These are phyloP conservation scores for Cossypha heuglini DNA, from an alignment of 2,797 vertebrate genomes.

Conservation along the genomic window DNA sequence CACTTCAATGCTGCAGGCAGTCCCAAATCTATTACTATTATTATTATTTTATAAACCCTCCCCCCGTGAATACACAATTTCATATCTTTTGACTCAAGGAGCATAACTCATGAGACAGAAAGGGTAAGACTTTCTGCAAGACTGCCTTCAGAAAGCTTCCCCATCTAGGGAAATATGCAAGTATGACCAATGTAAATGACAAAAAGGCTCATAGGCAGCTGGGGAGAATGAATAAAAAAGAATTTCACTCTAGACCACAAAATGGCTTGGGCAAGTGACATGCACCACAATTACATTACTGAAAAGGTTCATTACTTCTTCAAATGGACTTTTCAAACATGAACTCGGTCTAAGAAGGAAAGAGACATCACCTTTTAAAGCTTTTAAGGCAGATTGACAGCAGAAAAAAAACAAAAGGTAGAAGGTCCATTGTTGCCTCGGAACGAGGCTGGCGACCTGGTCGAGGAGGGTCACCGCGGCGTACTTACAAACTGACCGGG, in stretches of 20 bases:
- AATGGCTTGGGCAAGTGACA: not conserved
- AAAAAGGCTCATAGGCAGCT: not conserved
- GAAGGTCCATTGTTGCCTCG: no score
- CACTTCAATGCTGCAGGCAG: not conserved
- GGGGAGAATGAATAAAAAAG: not conserved
- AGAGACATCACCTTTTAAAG: not conserved
- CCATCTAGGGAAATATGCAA: not conserved
- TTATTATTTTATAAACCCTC: not conserved
- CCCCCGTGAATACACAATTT: not conserved
- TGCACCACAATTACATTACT: not conserved
- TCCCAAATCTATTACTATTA: not conserved
- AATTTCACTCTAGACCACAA: not conserved
- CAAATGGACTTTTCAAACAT: not conserved
- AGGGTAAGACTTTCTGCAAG: not conserved
- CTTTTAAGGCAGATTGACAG: not conserved
- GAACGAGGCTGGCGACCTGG: no score
- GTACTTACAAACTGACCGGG: no score
- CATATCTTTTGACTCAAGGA: not conserved
- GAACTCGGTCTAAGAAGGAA: not conserved
- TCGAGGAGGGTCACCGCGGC: no score
- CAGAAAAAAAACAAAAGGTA: not conserved
- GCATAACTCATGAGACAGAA: not conserved
- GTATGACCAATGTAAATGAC: not conserved
- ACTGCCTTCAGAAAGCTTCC: not conserved
- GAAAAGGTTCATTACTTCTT: conserved; percentile 10